Percentiles rank a stretch among this genome's conserved stretches.
Conservation (phyloP, 2,113 vertebrate species). For the Setophaga coronata region DNA sequence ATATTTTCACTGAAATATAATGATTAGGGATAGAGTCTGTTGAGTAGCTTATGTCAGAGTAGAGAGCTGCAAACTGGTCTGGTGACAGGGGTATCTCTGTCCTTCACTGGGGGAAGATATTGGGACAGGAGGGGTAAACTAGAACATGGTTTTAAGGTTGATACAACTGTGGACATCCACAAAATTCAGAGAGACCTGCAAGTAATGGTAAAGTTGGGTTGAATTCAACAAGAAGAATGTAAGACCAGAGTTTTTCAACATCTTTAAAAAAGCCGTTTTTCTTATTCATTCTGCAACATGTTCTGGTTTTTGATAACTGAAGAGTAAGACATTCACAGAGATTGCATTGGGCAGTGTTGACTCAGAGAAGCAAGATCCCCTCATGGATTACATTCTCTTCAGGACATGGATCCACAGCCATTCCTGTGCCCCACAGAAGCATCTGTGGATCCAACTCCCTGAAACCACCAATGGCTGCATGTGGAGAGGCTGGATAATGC, state of each 20-base stretch:
- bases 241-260: background rate
- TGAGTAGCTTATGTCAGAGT: background rate
- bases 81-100: background rate
- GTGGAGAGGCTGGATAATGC: background rate
- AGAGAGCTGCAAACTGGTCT: background rate
- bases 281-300: background rate
- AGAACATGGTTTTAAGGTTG: background rate
- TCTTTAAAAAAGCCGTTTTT: background rate
- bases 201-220: background rate
- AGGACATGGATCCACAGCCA: background rate
- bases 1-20: background rate
- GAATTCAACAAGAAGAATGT: background rate
- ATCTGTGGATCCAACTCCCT: accelerated
- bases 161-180: background rate
- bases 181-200: background rate
- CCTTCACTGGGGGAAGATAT: background rate
- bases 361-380: background rate
- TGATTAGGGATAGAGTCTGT: background rate
- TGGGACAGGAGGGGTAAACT: background rate
- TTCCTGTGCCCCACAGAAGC: background rate
- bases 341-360: background rate
- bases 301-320: background rate
- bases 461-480: accelerated
- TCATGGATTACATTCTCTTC: background rate
- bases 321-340: background rate